These are phyloP conservation scores for Novumbra hubbsi DNA, from an alignment of 2,797 vertebrate species.

Conservation along the genomic window DNA sequence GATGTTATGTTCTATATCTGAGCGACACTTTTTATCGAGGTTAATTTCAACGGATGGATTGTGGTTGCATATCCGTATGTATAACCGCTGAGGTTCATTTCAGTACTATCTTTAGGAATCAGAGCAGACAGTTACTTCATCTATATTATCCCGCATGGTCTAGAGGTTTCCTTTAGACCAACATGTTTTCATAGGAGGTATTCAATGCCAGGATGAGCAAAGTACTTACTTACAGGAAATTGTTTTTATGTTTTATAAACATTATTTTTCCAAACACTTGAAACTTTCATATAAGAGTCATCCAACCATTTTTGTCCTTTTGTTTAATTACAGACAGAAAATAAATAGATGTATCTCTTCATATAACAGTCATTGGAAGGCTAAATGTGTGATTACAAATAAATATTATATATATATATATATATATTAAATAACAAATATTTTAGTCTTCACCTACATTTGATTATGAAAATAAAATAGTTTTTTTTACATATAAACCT, in stretches of 20 bases:
- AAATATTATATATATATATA: no score
- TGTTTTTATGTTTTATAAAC: neutral
- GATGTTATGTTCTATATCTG: conserved; percentile 41
- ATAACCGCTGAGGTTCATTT: conserved; percentile 27
- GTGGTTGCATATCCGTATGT: conserved; percentile 20
- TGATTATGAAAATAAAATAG: no score
- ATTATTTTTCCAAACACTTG: neutral
- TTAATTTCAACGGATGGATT: neutral
- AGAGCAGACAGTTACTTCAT: conserved; percentile 14
- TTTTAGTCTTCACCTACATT: no score
- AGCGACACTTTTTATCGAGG: neutral
- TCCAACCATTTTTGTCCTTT: neutral
- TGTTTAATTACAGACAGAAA: conserved; percentile 7
- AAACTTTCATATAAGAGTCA: neutral
- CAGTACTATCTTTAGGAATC: conserved; percentile 27
- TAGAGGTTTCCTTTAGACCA: conserved; percentile 17
- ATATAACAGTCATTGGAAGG: neutral
- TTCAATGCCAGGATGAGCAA: neutral
- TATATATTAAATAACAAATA: no score
- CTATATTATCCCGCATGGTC: conserved; percentile 1
- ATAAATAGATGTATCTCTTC: neutral
- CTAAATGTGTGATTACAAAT: neutral
- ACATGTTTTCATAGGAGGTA: conserved; percentile 8
- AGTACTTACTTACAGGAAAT: neutral
- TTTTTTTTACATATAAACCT: no score